phyloP scores from a whole-genome alignment of 2,888 invertebrate genomes.

The Scelioninae gen. 2 region DNA sequence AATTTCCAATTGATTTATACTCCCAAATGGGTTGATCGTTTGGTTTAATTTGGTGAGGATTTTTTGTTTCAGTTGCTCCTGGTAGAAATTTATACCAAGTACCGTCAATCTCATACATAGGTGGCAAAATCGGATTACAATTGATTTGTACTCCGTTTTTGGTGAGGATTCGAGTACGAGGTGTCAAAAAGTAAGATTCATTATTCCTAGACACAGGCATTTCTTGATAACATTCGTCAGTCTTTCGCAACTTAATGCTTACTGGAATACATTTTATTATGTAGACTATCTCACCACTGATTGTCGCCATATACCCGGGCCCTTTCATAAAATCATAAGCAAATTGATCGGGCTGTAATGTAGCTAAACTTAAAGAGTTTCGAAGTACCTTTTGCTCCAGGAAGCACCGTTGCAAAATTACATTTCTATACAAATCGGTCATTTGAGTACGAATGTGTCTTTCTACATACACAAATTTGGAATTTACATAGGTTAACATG shows the following conservation, averaged over 20 bases:
- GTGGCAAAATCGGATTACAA: slow-evolving; percentile 7
- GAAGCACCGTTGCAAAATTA: not conserved
- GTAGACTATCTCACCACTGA: slow-evolving; percentile 5
- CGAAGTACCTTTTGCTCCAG: slow-evolving; percentile 1
- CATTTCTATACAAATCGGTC: not conserved
- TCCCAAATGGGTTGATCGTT: slow-evolving; percentile 8
- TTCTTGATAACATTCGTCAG: not conserved
- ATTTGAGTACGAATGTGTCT: not conserved
- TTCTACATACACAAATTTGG: slow-evolving; percentile 1
- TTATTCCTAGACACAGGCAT: not conserved
- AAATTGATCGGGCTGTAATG: slow-evolving; percentile 8
- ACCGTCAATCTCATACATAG: slow-evolving; percentile 7
- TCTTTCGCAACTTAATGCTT: not conserved
- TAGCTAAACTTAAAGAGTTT: slow-evolving; percentile 4
- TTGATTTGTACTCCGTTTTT: not conserved
- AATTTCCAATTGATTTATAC: slow-evolving; percentile 12
- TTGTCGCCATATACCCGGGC: slow-evolving; percentile 5
- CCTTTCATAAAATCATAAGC: slow-evolving; percentile 13
- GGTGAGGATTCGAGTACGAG: not conserved
- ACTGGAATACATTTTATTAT: slow-evolving; percentile 12
- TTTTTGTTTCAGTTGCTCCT: not conserved
- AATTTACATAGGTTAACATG: slow-evolving; percentile 2
- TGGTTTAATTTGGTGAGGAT: not conserved
- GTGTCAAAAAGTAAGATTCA: not conserved
- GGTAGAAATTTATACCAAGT: slow-evolving; percentile 18